Percentiles rank a stretch among this genome's conserved stretches.
Conservation (phyloP, 2,113 vertebrate species). For the Chascanopsetta lugubris region DNA sequence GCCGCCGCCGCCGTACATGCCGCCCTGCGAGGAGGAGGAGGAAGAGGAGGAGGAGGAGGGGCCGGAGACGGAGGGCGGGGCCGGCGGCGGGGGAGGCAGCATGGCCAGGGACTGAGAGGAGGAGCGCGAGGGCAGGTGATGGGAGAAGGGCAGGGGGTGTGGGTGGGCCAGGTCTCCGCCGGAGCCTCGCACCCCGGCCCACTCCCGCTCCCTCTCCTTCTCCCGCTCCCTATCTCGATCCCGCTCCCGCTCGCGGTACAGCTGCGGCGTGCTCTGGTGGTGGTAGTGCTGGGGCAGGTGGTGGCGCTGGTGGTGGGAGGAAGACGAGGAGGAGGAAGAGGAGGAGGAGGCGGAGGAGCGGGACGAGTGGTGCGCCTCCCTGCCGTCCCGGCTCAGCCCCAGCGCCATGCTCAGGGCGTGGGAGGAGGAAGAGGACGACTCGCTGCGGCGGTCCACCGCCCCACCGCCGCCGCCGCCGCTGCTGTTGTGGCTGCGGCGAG, state of each 20-base stretch:
- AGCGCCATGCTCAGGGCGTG: constrained; percentile 62
- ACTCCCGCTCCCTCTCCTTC: constrained; percentile 81
- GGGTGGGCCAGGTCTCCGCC: constrained; percentile 77
- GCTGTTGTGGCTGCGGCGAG: constrained; percentile 66
- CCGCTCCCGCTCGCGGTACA: constrained; percentile 78
- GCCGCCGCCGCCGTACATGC: constrained; percentile 75
- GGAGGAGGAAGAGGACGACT: constrained; percentile 73
- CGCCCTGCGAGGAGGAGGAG: constrained; percentile 79
- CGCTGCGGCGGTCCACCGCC: constrained; percentile 67
- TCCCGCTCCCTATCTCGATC: constrained; percentile 80
- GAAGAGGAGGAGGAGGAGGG: constrained; percentile 79
- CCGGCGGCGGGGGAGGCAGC: constrained; percentile 82
- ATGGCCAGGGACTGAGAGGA: constrained; percentile 83
- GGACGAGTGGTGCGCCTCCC: constrained; percentile 77
- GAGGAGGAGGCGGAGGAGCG: constrained; percentile 79
- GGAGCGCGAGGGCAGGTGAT: constrained; percentile 83
- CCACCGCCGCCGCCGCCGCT: constrained; percentile 29
- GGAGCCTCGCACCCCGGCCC: constrained; percentile 75
- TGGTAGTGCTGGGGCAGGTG: constrained; percentile 83
- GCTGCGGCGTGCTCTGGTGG: constrained; percentile 85
- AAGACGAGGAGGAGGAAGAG: constrained; percentile 81
- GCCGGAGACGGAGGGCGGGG: constrained; percentile 75
- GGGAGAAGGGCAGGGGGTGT: constrained; percentile 81
- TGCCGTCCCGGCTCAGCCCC: constrained; percentile 66
- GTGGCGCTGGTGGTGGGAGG: constrained; percentile 77